Conservation (phyloP, 2,888 invertebrate genomes). For the Scelioninae gen. 1 region DNA sequence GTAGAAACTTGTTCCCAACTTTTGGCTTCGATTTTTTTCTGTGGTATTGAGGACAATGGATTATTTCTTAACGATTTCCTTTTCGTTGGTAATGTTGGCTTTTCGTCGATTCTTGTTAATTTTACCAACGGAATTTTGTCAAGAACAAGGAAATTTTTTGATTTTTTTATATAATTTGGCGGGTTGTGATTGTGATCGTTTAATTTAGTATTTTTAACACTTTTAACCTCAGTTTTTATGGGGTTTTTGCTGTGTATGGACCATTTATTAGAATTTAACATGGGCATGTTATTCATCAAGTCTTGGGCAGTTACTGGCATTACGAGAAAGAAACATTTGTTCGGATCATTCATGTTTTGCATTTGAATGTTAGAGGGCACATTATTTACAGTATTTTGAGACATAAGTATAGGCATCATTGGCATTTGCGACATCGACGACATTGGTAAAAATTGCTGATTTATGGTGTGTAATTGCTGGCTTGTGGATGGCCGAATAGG, state of each 20-base stretch:
- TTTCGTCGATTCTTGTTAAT: slow-evolving; percentile 20
- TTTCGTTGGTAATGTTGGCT: too few species aligned
- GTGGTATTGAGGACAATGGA: too few species aligned
- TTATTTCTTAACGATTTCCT: too few species aligned
- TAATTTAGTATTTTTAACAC: background rate
- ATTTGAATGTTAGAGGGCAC: background rate
- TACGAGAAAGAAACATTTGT: slow-evolving; percentile 32
- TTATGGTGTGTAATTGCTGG: background rate
- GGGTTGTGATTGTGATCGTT: background rate
- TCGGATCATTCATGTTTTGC: slow-evolving; percentile 39
- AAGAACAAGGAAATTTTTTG: slow-evolving; percentile 20
- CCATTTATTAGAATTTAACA: slow-evolving; percentile 7
- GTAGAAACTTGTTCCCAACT: too few species aligned
- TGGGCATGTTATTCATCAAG: slow-evolving; percentile 10
- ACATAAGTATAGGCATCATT: slow-evolving; percentile 29
- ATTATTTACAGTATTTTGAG: slow-evolving; percentile 6
- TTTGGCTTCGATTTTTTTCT: too few species aligned
- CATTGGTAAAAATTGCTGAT: background rate
- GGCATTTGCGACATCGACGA: background rate
- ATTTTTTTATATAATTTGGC: background rate
- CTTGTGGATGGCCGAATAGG: background rate
- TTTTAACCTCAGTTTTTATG: background rate
- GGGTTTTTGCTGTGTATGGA: too few species aligned
- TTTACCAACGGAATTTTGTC: slow-evolving; percentile 43
- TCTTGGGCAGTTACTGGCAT: slow-evolving; percentile 39